Percentiles rank a stretch among this genome's conserved stretches.
Conservation (phyloP, 2,888 invertebrate genomes). For the Pomacea canaliculata region DNA sequence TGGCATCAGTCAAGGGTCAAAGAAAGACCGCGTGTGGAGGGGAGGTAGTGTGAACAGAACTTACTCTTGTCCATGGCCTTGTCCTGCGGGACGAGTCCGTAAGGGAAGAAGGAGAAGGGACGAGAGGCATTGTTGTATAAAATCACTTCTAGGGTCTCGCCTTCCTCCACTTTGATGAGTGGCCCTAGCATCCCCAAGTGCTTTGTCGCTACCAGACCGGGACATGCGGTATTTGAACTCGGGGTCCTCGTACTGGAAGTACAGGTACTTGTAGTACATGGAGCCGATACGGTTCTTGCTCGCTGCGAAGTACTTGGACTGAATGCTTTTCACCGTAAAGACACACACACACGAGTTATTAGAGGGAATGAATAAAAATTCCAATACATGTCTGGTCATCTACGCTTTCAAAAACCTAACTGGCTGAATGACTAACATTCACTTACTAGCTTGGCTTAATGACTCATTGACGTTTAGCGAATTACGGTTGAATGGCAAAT, state of each 20-base stretch:
- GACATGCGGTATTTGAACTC: slow-evolving; percentile 31
- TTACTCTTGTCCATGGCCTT: not conserved
- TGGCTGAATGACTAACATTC: too few species aligned
- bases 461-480: too few species aligned
- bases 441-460: too few species aligned
- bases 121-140: slow-evolving; percentile 43
- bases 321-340: slow-evolving; percentile 31
- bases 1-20: too few species aligned
- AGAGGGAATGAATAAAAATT: too few species aligned
- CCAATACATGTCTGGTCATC: too few species aligned
- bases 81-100: slow-evolving; percentile 29
- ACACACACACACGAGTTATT: not conserved
- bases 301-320: slow-evolving; percentile 36
- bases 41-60: not conserved
- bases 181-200: slow-evolving; percentile 42
- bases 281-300: slow-evolving; percentile 39
- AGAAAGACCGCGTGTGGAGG: too few species aligned
- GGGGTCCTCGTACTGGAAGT: slow-evolving; percentile 28
- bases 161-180: slow-evolving; percentile 35
- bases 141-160: slow-evolving; percentile 39
- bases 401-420: too few species aligned
- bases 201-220: slow-evolving; percentile 26
- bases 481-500: too few species aligned
- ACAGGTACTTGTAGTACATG: slow-evolving; percentile 48
- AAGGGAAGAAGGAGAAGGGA: slow-evolving; percentile 46